These are phyloP conservation scores for Calonectris borealis DNA, from an alignment of 2,113 vertebrate genomes.

Conservation along the genomic window DNA sequence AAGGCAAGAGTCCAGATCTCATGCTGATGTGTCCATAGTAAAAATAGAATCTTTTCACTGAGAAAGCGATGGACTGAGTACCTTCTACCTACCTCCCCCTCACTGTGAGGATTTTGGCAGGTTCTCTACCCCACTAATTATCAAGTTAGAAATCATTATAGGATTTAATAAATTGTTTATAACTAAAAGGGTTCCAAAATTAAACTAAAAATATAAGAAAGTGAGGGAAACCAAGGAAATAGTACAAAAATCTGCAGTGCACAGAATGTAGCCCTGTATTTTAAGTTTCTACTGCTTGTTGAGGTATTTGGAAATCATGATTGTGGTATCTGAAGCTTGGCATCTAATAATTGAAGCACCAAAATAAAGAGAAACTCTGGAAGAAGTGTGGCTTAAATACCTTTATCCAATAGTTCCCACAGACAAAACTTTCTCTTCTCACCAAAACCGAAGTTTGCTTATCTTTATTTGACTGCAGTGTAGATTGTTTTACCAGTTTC, in stretches of 20 bases:
- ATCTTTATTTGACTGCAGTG: background rate
- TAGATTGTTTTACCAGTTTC: background rate
- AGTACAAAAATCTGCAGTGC: background rate
- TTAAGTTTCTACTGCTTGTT: background rate
- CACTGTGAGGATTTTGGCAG: background rate
- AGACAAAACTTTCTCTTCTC: background rate
- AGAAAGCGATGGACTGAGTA: background rate
- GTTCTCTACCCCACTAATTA: background rate
- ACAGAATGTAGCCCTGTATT: background rate
- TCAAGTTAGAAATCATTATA: background rate
- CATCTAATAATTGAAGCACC: background rate
- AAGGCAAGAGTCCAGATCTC: background rate
- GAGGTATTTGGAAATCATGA: background rate
- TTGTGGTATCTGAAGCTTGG: background rate
- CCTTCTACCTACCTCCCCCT: background rate
- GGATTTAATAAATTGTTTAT: background rate
- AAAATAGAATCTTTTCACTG: conserved; percentile 13
- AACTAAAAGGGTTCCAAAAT: background rate
- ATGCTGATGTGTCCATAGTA: background rate
- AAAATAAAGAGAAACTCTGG: background rate
- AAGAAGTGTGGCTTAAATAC: background rate
- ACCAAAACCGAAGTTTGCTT: background rate
- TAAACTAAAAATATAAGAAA: background rate
- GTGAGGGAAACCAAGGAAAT: background rate
- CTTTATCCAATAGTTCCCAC: background rate